These are phyloP conservation scores for Noctua janthe DNA, from an alignment of 2,888 invertebrate species.

Conservation along the genomic window DNA sequence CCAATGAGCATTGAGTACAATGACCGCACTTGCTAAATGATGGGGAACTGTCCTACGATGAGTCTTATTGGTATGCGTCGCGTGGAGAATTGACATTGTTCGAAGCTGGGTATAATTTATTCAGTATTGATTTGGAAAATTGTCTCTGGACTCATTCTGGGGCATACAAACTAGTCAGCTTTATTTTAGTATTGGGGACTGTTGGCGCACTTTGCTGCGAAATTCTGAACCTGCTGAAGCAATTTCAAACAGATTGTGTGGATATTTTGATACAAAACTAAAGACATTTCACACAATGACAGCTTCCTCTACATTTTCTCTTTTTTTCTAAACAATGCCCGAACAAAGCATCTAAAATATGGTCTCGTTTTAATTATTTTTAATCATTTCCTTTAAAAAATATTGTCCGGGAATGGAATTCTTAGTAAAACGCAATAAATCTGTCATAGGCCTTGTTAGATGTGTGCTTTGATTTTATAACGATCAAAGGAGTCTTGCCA, in stretches of 20 bases:
- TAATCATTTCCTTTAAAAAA: slow-evolving; percentile 77
- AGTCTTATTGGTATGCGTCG: slow-evolving; percentile 77
- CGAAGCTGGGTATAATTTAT: slow-evolving; percentile 68
- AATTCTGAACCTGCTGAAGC: slow-evolving; percentile 13
- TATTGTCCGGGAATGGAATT: slow-evolving; percentile 75
- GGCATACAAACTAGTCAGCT: slow-evolving; percentile 40
- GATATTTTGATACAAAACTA: neutral
- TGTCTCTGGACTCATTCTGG: slow-evolving; percentile 19
- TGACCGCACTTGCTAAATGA: slow-evolving; percentile 87
- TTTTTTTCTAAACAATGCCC: slow-evolving; percentile 26
- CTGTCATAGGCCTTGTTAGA: slow-evolving; percentile 87
- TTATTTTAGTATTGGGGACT: slow-evolving; percentile 37
- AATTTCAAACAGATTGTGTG: slow-evolving; percentile 6
- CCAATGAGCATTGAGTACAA: slow-evolving; percentile 86
- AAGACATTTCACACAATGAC: neutral
- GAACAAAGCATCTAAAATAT: slow-evolving; percentile 45
- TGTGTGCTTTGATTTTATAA: slow-evolving; percentile 83
- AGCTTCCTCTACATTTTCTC: neutral
- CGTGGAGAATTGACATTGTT: slow-evolving; percentile 71
- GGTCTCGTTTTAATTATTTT: slow-evolving; percentile 63
- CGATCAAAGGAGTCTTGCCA: slow-evolving; percentile 85
- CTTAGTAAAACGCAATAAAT: slow-evolving; percentile 84
- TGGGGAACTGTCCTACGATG: slow-evolving; percentile 82
- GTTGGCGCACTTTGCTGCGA: slow-evolving; percentile 23
- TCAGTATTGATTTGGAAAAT: slow-evolving; percentile 57